phyloP scores from a whole-genome alignment of 2,797 vertebrate genomes.

The Megaceryle alcyon region DNA sequence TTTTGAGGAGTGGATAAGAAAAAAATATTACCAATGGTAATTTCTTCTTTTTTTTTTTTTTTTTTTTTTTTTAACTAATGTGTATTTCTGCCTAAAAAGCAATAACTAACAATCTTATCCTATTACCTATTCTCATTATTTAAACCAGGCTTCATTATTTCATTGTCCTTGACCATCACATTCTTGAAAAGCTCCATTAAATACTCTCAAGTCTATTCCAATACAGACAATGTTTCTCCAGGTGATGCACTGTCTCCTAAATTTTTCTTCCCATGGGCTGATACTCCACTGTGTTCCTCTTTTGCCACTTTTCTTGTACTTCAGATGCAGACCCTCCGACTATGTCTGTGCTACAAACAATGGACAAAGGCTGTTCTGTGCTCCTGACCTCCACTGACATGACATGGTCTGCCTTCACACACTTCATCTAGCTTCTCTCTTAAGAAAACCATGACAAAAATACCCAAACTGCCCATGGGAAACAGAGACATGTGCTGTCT shows the following conservation, averaged over 20 bases:
- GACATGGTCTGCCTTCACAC: background rate
- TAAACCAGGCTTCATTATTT: background rate
- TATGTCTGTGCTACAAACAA: background rate
- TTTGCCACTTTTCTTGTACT: background rate
- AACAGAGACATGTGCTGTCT: background rate
- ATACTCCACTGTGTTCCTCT: background rate
- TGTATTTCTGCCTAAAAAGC: background rate
- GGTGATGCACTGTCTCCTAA: background rate
- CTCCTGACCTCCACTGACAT: background rate
- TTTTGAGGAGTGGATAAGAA: background rate
- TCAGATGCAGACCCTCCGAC: background rate
- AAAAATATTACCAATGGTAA: background rate
- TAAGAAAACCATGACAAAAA: background rate
- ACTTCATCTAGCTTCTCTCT: background rate
- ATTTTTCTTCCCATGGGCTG: background rate
- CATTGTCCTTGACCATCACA: background rate
- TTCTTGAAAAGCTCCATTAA: background rate
- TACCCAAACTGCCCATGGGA: background rate
- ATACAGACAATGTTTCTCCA: background rate
- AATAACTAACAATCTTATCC: background rate
- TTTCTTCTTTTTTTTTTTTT: background rate
- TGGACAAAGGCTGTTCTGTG: background rate
- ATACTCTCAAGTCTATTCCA: background rate
- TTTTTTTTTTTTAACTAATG: background rate
- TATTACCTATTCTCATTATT: background rate